A percentile compares a stretch with the other conserved stretches of the same genome.
phyloP scores from a whole-genome alignment of 2,113 vertebrate genomes.

The Phoxinus phoxinus region DNA sequence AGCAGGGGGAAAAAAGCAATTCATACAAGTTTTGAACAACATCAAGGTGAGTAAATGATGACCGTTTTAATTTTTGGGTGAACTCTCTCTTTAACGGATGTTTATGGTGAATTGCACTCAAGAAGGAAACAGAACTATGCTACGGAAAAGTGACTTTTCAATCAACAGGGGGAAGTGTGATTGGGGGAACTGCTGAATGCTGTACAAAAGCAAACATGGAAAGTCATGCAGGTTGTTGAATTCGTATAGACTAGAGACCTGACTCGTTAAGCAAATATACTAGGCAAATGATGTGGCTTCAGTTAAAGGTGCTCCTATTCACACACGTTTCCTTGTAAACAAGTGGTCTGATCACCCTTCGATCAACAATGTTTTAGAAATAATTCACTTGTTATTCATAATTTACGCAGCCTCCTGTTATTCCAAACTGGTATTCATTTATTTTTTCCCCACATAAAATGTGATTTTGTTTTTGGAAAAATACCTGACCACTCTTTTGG shows the following conservation, averaged over 20 bases:
- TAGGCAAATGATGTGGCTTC: constrained; percentile 37
- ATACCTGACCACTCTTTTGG: background rate
- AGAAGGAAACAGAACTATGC: background rate
- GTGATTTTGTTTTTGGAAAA: background rate
- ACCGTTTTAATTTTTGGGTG: too few species aligned
- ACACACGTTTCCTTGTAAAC: constrained; percentile 4
- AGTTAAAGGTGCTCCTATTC: background rate
- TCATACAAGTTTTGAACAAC: too few species aligned
- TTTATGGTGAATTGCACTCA: background rate
- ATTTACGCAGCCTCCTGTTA: background rate
- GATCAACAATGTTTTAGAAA: background rate
- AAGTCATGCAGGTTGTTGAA: background rate
- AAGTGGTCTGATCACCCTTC: background rate
- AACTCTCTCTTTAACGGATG: background rate
- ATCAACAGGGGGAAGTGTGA: background rate
- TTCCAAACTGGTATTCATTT: background rate
- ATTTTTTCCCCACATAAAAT: background rate
- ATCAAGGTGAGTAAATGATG: too few species aligned
- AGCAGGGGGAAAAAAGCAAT: too few species aligned
- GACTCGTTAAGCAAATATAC: constrained; percentile 21
- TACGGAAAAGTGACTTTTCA: background rate
- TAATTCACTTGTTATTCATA: background rate
- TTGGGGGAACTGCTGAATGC: background rate
- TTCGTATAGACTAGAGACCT: background rate
- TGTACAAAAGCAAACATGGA: background rate